Base-by-base conservation (phyloP, 1,140 invertebrate genomes). In the Drosophila simulans region DNA sequence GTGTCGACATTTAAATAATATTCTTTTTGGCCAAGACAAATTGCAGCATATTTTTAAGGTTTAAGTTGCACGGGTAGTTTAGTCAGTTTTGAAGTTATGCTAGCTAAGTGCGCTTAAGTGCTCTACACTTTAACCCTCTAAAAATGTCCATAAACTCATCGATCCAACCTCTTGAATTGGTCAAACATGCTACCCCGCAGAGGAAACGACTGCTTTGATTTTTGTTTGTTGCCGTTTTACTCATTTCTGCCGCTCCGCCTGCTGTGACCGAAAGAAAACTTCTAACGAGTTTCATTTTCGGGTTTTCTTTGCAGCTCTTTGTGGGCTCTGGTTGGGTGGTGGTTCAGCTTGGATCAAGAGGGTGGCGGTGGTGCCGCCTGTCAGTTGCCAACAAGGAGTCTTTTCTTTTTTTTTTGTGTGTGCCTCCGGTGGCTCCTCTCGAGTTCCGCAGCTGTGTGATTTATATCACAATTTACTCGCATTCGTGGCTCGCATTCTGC, bases 381-480 rank as follows among this genome's bases (percentile, higher is more conserved):
- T 89, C 80, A 80, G 57, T 71, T 69, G 60, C 71, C 83, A 65
- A 77, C 63, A 77, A 72, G 57, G 54, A 51, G 55, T 8, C 31
- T 54, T 77, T 73, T 88, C 58, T 77, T 73, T 88, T 77, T 73
- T 88, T 79, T 78, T 84, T 56, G 35, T 5, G 4, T 10, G n/a
- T 42, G 25, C 35, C 35, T 17, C 10, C 11, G 7, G 31, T n/a
- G 37, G 25, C 31, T n/a, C 5, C 25, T 31, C 49, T 20, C 5
- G 22, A 5, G 27, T 12, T 17, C 12, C 17, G 64, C 13, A 56
- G 42, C 40, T 70, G 51, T 57, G 71, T 88, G 84, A 88, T 89
- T 88, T 88, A 84, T 88, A 74, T 84, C 84, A 89, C 79, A 88
- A 89, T 88, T 89, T 89, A 80, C 80, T 77, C 55, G 56, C 83